Evolutionary conservation across 1,140 invertebrate genomes (phyloP).

Genomic region (Pseudomyrmex dendroicus): DNA sequence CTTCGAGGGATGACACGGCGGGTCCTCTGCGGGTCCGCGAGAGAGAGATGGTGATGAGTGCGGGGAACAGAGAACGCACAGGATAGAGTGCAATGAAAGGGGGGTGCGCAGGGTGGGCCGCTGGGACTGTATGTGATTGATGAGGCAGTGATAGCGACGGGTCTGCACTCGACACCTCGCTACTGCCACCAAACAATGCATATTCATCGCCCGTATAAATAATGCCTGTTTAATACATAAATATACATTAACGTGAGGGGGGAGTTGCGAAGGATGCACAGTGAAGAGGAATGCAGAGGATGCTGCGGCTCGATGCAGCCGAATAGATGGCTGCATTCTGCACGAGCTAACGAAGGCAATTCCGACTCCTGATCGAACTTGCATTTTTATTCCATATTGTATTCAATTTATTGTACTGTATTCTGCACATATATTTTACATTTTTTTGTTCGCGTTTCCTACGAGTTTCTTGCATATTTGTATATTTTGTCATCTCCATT

Average conservation of each 20-base stretch:
- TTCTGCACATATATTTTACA: not conserved
- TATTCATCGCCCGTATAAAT: constrained; percentile 84
- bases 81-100: constrained; percentile 25
- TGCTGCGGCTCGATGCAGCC: constrained; percentile 24
- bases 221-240: constrained; percentile 85
- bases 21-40: constrained; percentile 61
- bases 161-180: constrained; percentile 84
- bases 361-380: constrained; percentile 23
- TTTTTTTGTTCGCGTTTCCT: not conserved
- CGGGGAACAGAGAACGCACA: not conserved
- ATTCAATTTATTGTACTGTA: not conserved
- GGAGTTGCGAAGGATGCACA: not conserved
- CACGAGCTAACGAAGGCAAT: constrained; percentile 46
- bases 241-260: constrained; percentile 79
- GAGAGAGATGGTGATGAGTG: constrained; percentile 26
- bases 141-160: constrained; percentile 85
- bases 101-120: constrained; percentile 46
- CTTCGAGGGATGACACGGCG: constrained; percentile 74
- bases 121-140: constrained; percentile 83
- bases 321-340: constrained; percentile 18
- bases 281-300: not conserved
- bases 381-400: constrained; percentile 38
- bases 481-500: not conserved
- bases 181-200: constrained; percentile 83
- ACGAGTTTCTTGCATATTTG: constrained; percentile 6